Evolutionary conservation across 2,888 invertebrate species (phyloP), one percentile per base, ranked within the genome.

Genomic region (Eurytoma californica): DNA sequence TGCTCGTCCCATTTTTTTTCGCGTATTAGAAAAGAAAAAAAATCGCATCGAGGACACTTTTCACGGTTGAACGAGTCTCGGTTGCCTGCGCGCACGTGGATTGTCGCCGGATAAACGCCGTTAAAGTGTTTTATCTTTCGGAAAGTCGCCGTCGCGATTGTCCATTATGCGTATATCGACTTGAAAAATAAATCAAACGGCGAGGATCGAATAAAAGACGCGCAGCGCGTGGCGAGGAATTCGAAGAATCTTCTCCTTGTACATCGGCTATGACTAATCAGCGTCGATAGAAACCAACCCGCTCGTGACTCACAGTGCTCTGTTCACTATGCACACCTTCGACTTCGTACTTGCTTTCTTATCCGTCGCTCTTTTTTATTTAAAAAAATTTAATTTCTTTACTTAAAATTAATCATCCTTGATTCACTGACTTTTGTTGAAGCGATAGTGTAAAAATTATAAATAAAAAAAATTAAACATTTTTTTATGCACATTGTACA

Each of bases 211-310:
- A 61, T 30, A 28, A 39, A n/a, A 16, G 49, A 24, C 51, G 20
- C 47, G n/a, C 24, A 66, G 12, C 58, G 53, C 39, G 60, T 39
- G 53, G 47, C 13, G 55, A 55, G 57, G 75, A 79, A 72, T 80
- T 68, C 69, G 14, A 80, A 57, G 76, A 76, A 80, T 80, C 51
- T 70, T 74, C 79, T 69, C 79, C 72, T 75, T 63, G 72, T 70
- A 68, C 67, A 72, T 66, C 60, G 75, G 24, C 75, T 66, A 61
- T 76, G 75, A 80, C 75, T 80, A 80, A 76, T 72, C 66, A 72
- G 47, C 58, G 39, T 67, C 72, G 51, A 76, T 80, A 76, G 72
- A 72, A 75, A 55, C 47, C 51, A n/a, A 51, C 55, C 30, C 16
- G 39, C 55, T 39, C 65, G n/a, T 77, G 57, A 66, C 72, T 67